Evolutionary conservation across 2,888 invertebrate species (phyloP).

Genomic region (Ophonus ardosiacus): DNA sequence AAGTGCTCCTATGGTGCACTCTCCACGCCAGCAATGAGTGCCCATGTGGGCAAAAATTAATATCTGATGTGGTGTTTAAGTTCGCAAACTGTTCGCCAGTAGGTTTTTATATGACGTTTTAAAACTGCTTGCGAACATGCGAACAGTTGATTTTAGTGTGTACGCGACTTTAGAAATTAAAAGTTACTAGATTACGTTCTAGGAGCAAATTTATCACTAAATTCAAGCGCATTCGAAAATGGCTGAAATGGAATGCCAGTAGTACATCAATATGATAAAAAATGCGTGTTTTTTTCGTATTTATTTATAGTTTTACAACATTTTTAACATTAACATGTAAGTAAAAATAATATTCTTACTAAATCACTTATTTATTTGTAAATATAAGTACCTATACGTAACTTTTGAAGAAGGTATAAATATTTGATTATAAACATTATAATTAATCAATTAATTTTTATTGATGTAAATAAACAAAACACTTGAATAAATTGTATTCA

Average conservation of each 20-base stretch:
- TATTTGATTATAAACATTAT: conserved; percentile 49
- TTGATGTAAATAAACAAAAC: background rate
- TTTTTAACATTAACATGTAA: conserved; percentile 64
- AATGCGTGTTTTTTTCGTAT: conserved; percentile 64
- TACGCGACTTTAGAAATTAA: background rate
- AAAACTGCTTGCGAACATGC: no score
- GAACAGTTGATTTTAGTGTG: no score
- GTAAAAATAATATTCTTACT: conserved; percentile 35
- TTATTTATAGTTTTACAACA: conserved; percentile 63
- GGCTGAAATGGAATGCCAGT: conserved; percentile 55
- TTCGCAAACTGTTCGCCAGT: no score
- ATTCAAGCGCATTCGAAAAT: conserved; percentile 51
- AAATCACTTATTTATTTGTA: background rate
- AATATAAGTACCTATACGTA: background rate
- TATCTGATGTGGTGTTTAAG: no score
- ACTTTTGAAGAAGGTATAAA: conserved; percentile 4
- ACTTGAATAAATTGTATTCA: background rate
- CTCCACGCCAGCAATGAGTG: no score
- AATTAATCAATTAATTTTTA: conserved; percentile 38
- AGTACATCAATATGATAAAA: conserved; percentile 62
- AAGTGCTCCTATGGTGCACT: no score
- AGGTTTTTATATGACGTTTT: no score
- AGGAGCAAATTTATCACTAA: background rate
- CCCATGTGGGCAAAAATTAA: no score
- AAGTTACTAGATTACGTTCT: conserved; percentile 33